These are phyloP conservation scores for Drosophila tani DNA, from an alignment of 1,140 invertebrate genomes.

Conservation along the genomic window DNA sequence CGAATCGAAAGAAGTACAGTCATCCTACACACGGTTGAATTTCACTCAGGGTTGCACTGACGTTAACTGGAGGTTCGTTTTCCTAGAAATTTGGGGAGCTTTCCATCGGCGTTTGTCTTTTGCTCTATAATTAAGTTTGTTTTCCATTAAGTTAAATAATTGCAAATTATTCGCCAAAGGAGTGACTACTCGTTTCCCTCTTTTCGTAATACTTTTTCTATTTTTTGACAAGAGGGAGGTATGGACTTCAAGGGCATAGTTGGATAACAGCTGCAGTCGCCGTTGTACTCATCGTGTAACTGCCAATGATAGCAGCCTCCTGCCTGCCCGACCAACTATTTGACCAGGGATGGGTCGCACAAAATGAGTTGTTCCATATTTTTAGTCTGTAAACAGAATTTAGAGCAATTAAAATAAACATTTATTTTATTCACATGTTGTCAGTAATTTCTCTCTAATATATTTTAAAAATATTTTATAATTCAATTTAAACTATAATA, in stretches of 20 bases:
- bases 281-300: slow-evolving; percentile 49
- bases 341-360: slow-evolving; percentile 43
- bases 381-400: too few species aligned
- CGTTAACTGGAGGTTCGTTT: background rate
- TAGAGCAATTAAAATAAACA: too few species aligned
- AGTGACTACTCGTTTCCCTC: slow-evolving; percentile 19
- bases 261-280: slow-evolving; percentile 67
- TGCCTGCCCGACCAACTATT: slow-evolving; percentile 58
- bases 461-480: too few species aligned
- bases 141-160: slow-evolving; percentile 84
- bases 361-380: background rate
- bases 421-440: too few species aligned
- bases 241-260: slow-evolving; percentile 14
- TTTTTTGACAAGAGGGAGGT: background rate
- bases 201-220: slow-evolving; percentile 6
- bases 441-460: too few species aligned
- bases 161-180: slow-evolving; percentile 78
- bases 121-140: slow-evolving; percentile 78
- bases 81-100: slow-evolving; percentile 4
- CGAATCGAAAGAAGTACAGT: slow-evolving; percentile 30
- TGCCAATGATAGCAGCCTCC: slow-evolving; percentile 71
- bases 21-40: slow-evolving; percentile 20
- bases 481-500: too few species aligned
- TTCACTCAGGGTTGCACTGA: slow-evolving; percentile 5
- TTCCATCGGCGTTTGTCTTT: slow-evolving; percentile 43